Evolutionary conservation across 2,797 vertebrate genomes (phyloP).

Genomic region (Sebastes kiyomatsui): DNA sequence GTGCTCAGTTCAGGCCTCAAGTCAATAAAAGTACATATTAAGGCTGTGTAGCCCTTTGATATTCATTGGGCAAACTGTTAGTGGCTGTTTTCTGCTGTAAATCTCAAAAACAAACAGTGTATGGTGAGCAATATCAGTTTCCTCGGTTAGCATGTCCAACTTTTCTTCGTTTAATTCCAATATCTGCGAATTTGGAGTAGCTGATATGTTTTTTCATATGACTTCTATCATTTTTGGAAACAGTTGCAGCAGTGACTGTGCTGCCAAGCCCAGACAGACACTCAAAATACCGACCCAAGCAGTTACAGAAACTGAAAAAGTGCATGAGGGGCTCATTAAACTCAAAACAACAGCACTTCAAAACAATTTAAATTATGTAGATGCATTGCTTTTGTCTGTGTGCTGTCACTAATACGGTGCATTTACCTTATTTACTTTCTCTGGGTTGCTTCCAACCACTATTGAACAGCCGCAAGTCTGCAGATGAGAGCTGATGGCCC

Average conservation of each 20-base stretch:
- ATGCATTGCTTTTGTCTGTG: conserved; percentile 20
- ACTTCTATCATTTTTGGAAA: background rate
- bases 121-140: background rate
- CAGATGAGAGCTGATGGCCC: conserved; percentile 97
- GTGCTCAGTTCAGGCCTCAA: conserved; percentile 1
- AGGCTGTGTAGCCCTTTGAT: background rate
- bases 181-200: background rate
- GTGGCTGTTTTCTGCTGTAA: background rate
- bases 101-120: background rate
- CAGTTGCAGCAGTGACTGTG: background rate
- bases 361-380: conserved; percentile 14
- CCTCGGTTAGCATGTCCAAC: background rate
- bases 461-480: conserved; percentile 98
- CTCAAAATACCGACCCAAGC: background rate
- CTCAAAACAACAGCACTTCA: conserved; percentile 8
- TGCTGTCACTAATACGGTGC: conserved; percentile 4
- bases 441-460: conserved; percentile 95
- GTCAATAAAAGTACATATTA: conserved; percentile 13
- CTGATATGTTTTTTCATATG: background rate
- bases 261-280: background rate
- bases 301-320: background rate
- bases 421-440: conserved; percentile 98
- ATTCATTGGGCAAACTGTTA: conserved; percentile 1
- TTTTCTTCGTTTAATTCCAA: background rate
- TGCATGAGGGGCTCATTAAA: conserved; percentile 18